Conservation (phyloP, 2,888 invertebrate genomes). For the Eristalis arbustorum region DNA sequence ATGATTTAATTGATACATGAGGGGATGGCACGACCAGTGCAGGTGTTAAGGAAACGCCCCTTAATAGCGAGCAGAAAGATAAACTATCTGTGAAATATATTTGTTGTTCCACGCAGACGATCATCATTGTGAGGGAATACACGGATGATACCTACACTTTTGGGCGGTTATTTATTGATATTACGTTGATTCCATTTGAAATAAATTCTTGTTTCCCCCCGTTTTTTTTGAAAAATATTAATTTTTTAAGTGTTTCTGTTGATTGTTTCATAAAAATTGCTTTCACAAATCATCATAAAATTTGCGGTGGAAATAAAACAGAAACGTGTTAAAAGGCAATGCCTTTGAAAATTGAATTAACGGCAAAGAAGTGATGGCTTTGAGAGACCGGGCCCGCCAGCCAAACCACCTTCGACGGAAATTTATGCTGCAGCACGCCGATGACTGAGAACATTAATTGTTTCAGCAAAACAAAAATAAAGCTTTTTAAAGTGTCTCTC, state of each 20-base stretch:
- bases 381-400: not conserved
- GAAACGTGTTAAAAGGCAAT: slow-evolving; percentile 10
- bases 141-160: slow-evolving; percentile 27
- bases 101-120: not conserved
- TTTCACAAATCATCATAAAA: slow-evolving; percentile 24
- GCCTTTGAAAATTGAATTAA: not conserved
- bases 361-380: not conserved
- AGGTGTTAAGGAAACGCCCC: slow-evolving; percentile 52
- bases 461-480: no score
- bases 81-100: slow-evolving; percentile 32
- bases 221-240: slow-evolving; percentile 20
- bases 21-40: slow-evolving; percentile 7
- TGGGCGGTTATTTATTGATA: slow-evolving; percentile 51
- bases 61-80: slow-evolving; percentile 31
- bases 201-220: not conserved
- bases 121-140: slow-evolving; percentile 7
- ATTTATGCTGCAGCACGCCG: not conserved
- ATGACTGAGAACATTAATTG: not conserved
- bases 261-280: slow-evolving; percentile 32
- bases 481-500: no score
- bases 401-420: not conserved
- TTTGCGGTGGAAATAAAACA: slow-evolving; percentile 10
- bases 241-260: slow-evolving; percentile 59
- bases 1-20: not conserved
- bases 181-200: slow-evolving; percentile 24